Percentiles rank a stretch among this genome's conserved stretches.
phyloP scores from a whole-genome alignment of 2,113 vertebrate genomes.

The Mola mola region DNA sequence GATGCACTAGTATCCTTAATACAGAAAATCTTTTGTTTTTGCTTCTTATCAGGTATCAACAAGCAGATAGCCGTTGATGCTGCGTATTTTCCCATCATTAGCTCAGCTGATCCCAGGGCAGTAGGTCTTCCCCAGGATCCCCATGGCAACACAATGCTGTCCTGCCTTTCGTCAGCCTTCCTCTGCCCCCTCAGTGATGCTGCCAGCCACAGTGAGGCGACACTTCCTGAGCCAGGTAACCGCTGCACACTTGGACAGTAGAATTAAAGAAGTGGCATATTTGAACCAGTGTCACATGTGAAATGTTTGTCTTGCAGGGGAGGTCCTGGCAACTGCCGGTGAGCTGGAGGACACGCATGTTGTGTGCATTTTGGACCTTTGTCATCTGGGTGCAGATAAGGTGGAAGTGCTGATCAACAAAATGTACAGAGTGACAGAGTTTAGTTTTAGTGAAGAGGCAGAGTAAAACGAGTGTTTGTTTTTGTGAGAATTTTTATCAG shows the following conservation, averaged over 20 bases:
- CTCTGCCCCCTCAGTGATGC: constrained; percentile 57
- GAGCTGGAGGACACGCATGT: constrained; percentile 82
- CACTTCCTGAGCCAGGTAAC: constrained; percentile 79
- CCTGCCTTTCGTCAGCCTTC: constrained; percentile 76
- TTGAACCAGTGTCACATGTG: neutral
- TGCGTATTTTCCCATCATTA: constrained; percentile 82
- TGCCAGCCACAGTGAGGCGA: constrained; percentile 3
- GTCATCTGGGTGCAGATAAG: constrained; percentile 84
- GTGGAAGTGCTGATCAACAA: constrained; percentile 87
- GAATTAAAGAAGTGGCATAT: neutral
- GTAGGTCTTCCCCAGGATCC: constrained; percentile 61
- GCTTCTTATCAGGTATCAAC: constrained; percentile 85
- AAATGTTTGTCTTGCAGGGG: constrained; percentile 51
- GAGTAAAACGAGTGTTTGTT: neutral
- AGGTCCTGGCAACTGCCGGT: constrained; percentile 54
- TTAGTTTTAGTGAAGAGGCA: constrained; percentile 28
- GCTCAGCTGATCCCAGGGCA: constrained; percentile 76
- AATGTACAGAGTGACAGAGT: constrained; percentile 81
- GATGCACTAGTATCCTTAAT: no score
- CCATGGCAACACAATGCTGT: constrained; percentile 78
- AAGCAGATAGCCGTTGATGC: constrained; percentile 86
- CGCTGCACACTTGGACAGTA: neutral
- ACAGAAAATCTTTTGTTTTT: no score
- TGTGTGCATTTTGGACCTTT: constrained; percentile 87
- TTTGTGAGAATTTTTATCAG: neutral